phyloP scores from a whole-genome alignment of 1,140 invertebrate species.

The Drosophila malerkotliana region DNA sequence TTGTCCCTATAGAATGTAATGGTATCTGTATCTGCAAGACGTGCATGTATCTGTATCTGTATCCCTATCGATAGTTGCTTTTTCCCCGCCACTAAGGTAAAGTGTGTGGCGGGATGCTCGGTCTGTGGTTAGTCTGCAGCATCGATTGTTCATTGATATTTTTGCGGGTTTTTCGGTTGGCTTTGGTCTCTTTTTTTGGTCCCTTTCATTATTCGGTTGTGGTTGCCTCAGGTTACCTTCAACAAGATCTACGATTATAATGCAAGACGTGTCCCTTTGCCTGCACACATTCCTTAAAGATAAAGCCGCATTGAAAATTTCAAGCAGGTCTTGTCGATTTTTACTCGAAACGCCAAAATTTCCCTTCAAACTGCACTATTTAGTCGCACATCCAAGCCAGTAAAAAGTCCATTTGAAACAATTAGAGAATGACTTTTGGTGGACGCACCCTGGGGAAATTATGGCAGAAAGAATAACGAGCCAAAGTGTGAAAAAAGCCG shows the following conservation, averaged over 20 bases:
- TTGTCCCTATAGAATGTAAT: slow-evolving; percentile 26
- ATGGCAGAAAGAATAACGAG: slow-evolving; percentile 39
- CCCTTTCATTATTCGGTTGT: slow-evolving; percentile 39
- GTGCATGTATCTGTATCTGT: slow-evolving; percentile 57
- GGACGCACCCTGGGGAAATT: slow-evolving; percentile 63
- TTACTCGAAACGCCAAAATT: slow-evolving; percentile 24
- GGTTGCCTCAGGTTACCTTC: slow-evolving; percentile 34
- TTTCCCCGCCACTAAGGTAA: slow-evolving; percentile 12
- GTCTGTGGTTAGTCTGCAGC: slow-evolving; percentile 57
- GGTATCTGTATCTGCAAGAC: slow-evolving; percentile 46
- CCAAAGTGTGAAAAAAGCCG: slow-evolving; percentile 19
- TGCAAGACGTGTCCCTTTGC: slow-evolving; percentile 58
- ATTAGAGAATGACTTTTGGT: slow-evolving; percentile 58
- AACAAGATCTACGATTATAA: slow-evolving; percentile 53
- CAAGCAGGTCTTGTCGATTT: slow-evolving; percentile 13
- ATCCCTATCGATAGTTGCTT: slow-evolving; percentile 35
- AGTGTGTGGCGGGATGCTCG: background rate
- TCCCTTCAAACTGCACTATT: slow-evolving; percentile 33
- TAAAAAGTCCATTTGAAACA: slow-evolving; percentile 73
- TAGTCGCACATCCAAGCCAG: slow-evolving; percentile 50
- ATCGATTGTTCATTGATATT: slow-evolving; percentile 81
- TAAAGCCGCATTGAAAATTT: slow-evolving; percentile 52
- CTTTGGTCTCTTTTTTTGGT: slow-evolving; percentile 14
- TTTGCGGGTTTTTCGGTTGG: slow-evolving; percentile 53
- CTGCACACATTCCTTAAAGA: slow-evolving; percentile 19